A percentile compares a stretch with the other conserved stretches of the same genome.
These are phyloP conservation scores for Clarias platycephalus DNA, from an alignment of 2,797 vertebrate genomes.

Conservation along the genomic window DNA sequence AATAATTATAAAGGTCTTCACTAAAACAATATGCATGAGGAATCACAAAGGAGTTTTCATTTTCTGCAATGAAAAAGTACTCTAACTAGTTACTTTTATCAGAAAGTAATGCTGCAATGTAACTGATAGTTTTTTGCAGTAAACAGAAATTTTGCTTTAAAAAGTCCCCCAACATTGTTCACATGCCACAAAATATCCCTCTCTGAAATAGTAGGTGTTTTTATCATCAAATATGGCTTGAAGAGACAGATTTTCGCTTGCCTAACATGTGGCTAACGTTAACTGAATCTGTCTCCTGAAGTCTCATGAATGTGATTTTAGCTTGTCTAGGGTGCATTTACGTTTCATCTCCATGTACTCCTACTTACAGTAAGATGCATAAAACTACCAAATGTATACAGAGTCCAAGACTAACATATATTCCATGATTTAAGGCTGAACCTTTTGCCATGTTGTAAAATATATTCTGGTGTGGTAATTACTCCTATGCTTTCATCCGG, in stretches of 20 bases:
- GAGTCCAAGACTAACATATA: neutral
- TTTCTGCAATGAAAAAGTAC: too few relatives aligned
- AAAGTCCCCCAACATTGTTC: too few relatives aligned
- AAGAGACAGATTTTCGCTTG: neutral
- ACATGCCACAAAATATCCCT: neutral
- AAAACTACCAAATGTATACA: neutral
- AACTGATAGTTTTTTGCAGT: too few relatives aligned
- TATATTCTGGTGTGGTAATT: neutral
- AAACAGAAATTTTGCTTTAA: too few relatives aligned
- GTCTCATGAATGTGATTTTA: neutral
- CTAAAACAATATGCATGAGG: too few relatives aligned
- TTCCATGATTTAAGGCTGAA: neutral
- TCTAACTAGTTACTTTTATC: too few relatives aligned
- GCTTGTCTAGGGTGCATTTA: neutral
- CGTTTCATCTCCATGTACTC: neutral
- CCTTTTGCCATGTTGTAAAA: neutral
- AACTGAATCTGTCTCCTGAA: neutral
- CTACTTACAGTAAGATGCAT: neutral
- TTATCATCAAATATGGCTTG: neutral
- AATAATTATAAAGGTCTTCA: too few relatives aligned
- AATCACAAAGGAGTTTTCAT: too few relatives aligned
- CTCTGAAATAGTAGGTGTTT: too few relatives aligned
- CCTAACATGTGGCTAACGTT: neutral
- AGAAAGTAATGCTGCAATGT: too few relatives aligned
- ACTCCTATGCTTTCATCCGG: neutral